Conservation (phyloP, 2,113 vertebrate species). For the Ptilorrhoa leucosticta region DNA sequence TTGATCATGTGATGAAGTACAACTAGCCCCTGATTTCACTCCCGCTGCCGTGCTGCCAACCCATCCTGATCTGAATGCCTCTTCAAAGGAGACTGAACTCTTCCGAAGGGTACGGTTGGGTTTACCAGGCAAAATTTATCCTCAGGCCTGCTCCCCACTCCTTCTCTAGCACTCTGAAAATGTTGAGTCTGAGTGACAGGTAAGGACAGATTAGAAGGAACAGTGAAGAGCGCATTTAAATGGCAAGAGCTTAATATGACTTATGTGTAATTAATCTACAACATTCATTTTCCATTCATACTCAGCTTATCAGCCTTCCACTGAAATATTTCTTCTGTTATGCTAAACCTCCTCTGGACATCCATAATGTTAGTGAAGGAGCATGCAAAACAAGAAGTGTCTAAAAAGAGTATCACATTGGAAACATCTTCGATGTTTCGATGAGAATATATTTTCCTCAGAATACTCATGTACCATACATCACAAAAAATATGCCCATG, state of each 20-base stretch:
- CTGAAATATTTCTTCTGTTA: constrained; percentile 37
- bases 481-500: background rate
- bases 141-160: background rate
- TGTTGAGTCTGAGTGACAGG: background rate
- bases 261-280: constrained; percentile 40
- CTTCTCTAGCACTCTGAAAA: background rate
- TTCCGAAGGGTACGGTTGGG: background rate
- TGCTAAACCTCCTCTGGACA: constrained; percentile 13
- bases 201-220: background rate
- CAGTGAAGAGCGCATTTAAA: constrained; percentile 11
- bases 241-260: constrained; percentile 6
- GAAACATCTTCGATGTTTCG: background rate
- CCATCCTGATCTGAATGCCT: background rate
- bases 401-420: background rate
- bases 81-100: background rate
- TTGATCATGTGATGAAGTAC: fast-evolving
- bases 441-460: background rate
- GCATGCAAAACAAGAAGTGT: background rate
- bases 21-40: background rate
- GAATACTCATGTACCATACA: background rate
- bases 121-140: background rate
- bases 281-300: constrained; percentile 4
- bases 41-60: background rate
- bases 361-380: background rate
- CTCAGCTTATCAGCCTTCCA: constrained; percentile 26